phyloP scores from a whole-genome alignment of 2,113 vertebrate species.

The Grammomys dolichurus region DNA sequence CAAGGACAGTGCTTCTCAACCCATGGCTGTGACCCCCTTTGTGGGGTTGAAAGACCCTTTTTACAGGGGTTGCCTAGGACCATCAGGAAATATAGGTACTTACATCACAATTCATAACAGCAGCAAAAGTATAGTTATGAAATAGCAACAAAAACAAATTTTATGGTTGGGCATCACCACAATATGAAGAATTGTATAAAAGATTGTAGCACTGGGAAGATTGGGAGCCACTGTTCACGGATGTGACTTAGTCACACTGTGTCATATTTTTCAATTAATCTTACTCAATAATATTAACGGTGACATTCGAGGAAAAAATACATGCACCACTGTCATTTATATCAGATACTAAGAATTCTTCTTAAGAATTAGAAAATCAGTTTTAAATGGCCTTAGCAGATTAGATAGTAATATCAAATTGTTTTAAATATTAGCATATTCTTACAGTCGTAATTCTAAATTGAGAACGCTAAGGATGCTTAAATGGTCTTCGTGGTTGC shows the following conservation, averaged over 20 bases:
- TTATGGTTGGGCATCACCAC: not conserved
- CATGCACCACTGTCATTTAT: not conserved
- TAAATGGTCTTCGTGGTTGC: conserved; percentile 26
- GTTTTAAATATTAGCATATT: conserved; percentile 10
- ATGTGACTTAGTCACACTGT: not conserved
- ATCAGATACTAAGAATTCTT: not conserved
- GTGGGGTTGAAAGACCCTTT: not conserved
- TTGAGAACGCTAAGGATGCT: not conserved
- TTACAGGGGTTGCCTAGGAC: not conserved
- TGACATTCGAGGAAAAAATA: not conserved
- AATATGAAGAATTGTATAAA: too few relatives aligned
- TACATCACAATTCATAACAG: not conserved
- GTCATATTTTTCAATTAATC: not conserved
- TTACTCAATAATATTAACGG: not conserved
- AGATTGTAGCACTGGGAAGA: not conserved
- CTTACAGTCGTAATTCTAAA: not conserved
- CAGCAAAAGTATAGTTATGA: not conserved
- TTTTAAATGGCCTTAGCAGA: not conserved
- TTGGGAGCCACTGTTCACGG: not conserved
- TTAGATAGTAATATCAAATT: not conserved
- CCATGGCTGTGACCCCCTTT: not conserved
- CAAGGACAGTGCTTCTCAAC: not conserved
- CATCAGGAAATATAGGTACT: not conserved
- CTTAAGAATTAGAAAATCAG: not conserved
- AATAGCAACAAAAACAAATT: not conserved